Evolutionary conservation across 2,797 vertebrate species (phyloP).

Genomic region (Channallabes apus): DNA sequence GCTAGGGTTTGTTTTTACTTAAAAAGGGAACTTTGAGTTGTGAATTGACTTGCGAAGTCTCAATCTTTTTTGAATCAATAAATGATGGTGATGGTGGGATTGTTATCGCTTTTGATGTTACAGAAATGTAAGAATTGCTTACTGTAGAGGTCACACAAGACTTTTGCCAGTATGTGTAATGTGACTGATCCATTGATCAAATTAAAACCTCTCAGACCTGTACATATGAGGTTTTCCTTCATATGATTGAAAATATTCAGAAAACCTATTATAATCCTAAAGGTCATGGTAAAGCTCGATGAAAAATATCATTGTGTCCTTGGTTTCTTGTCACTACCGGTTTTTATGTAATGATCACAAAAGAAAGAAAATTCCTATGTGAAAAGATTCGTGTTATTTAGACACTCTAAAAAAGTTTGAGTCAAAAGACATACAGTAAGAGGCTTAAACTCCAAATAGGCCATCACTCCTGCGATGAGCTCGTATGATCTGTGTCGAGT

Average conservation of each 20-base stretch:
- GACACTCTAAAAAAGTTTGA: neutral
- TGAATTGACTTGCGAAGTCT: neutral
- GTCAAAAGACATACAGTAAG: constrained; percentile 10
- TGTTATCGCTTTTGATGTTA: neutral
- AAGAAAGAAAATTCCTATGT: neutral
- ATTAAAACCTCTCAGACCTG: neutral
- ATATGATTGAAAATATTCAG: neutral
- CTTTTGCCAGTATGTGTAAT: neutral
- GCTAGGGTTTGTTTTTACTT: neutral
- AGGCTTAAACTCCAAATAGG: constrained; percentile 16
- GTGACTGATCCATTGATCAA: neutral
- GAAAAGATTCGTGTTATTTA: neutral
- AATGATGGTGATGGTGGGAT: neutral
- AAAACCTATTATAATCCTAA: neutral
- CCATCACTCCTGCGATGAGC: constrained; percentile 32
- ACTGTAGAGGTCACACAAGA: neutral
- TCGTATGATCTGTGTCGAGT: constrained; percentile 1
- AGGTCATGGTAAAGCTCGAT: neutral
- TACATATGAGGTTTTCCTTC: neutral
- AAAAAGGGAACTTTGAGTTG: neutral
- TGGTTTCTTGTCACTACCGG: neutral
- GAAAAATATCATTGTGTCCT: neutral
- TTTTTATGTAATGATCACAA: constrained; percentile 8
- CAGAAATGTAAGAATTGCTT: neutral
- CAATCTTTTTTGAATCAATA: neutral